A percentile compares a stretch with the other conserved stretches of the same genome.
These are phyloP conservation scores for Microdon myrmicae DNA, from an alignment of 2,888 invertebrate species.

Conservation along the genomic window DNA sequence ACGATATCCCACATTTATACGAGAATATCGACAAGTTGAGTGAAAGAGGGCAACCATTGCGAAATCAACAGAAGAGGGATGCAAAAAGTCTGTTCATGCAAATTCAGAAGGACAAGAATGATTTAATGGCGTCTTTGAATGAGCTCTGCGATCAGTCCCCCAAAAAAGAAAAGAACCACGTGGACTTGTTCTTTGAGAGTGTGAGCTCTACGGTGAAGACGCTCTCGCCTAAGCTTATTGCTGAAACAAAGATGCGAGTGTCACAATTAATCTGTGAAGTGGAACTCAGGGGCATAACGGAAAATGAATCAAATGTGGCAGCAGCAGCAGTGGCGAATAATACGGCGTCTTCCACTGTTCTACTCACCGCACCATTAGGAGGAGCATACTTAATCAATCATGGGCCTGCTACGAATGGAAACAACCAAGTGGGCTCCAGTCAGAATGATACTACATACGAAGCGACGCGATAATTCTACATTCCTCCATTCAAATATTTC, in stretches of 20 bases:
- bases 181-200: constrained; percentile 57
- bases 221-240: constrained; percentile 55
- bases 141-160: constrained; percentile 55
- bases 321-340: no score
- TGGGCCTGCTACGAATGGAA: constrained; percentile 2
- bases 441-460: constrained; percentile 23
- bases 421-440: constrained; percentile 36
- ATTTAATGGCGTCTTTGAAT: constrained; percentile 62
- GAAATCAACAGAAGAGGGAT: constrained; percentile 52
- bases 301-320: constrained; percentile 23
- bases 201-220: constrained; percentile 57
- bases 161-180: constrained; percentile 58
- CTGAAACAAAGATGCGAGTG: constrained; percentile 57
- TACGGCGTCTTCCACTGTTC: constrained; percentile 18
- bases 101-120: constrained; percentile 62
- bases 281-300: constrained; percentile 55
- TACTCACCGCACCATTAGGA: constrained; percentile 16
- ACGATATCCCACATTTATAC: constrained; percentile 13
- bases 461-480: no score
- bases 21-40: constrained; percentile 2
- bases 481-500: no score
- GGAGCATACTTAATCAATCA: constrained; percentile 30
- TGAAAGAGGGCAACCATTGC: neutral
- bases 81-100: constrained; percentile 58
- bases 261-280: constrained; percentile 56